Evolutionary conservation across 2,888 invertebrate genomes (phyloP).

Genomic region (Drosophila bunnanda): DNA sequence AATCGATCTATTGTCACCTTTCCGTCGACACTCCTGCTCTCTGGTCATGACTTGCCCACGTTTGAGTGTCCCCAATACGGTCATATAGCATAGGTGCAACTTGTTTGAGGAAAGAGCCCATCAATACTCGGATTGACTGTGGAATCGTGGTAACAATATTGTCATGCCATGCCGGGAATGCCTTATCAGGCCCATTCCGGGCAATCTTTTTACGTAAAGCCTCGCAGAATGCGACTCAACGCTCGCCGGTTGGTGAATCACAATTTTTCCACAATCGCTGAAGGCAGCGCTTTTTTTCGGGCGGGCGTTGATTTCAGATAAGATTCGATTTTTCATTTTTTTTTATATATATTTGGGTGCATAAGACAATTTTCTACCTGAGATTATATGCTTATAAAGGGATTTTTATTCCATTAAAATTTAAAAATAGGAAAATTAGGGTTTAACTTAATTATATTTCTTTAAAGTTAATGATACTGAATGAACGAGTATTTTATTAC

Average conservation of each 20-base stretch:
- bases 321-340: conserved; percentile 3
- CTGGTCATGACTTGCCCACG: not conserved
- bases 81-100: conserved; percentile 7
- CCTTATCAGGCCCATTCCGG: conserved; percentile 30
- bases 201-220: conserved; percentile 44
- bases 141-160: conserved; percentile 27
- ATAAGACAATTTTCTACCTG: not conserved
- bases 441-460: no score
- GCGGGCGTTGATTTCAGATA: conserved; percentile 42
- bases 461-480: not conserved
- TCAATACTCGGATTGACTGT: not conserved
- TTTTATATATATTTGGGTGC: not conserved
- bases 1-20: conserved; percentile 9
- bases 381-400: not conserved
- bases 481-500: not conserved
- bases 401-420: not conserved
- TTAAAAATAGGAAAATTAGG: not conserved
- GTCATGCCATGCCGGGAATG: conserved; percentile 45
- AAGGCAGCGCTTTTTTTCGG: conserved; percentile 6
- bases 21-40: conserved; percentile 1
- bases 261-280: conserved; percentile 10
- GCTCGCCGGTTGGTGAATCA: conserved; percentile 55
- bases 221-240: conserved; percentile 29
- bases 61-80: conserved; percentile 11
- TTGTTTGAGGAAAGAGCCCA: conserved; percentile 4